Evolutionary conservation across 2,888 invertebrate genomes (phyloP).

Genomic region (Eupithecia insigniata): DNA sequence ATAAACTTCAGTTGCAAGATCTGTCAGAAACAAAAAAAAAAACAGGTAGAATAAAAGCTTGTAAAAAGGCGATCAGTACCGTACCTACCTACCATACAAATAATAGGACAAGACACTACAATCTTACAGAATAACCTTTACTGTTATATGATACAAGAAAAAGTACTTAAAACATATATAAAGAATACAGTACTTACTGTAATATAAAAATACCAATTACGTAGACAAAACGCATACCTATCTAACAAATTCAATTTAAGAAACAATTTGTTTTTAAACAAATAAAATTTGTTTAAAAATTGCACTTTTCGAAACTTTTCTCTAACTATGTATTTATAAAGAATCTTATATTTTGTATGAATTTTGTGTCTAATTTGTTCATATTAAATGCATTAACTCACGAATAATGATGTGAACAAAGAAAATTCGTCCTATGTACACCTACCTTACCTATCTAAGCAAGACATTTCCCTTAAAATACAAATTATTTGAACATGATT

Average conservation of each 20-base stretch:
- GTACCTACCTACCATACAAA: background rate
- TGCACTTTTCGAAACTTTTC: background rate
- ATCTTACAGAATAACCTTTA: background rate
- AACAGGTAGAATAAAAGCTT: too few relatives aligned
- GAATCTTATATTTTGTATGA: background rate
- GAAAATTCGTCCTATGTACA: background rate
- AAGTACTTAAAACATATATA: background rate
- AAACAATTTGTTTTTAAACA: background rate
- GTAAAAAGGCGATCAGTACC: background rate
- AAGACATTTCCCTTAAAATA: background rate
- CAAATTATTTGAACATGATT: background rate
- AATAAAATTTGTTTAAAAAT: background rate
- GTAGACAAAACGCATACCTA: background rate
- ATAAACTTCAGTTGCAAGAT: too few relatives aligned
- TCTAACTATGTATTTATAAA: background rate
- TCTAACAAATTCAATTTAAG: background rate
- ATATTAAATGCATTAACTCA: background rate
- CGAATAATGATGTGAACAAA: background rate
- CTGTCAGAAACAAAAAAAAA: too few relatives aligned
- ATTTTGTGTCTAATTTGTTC: conserved; percentile 5
- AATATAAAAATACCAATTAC: background rate
- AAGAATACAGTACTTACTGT: background rate
- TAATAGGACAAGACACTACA: background rate
- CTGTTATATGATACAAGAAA: background rate
- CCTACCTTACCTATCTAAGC: background rate